Conservation (phyloP, 2,797 vertebrate species). For the Enteromius thamalakanensis region DNA sequence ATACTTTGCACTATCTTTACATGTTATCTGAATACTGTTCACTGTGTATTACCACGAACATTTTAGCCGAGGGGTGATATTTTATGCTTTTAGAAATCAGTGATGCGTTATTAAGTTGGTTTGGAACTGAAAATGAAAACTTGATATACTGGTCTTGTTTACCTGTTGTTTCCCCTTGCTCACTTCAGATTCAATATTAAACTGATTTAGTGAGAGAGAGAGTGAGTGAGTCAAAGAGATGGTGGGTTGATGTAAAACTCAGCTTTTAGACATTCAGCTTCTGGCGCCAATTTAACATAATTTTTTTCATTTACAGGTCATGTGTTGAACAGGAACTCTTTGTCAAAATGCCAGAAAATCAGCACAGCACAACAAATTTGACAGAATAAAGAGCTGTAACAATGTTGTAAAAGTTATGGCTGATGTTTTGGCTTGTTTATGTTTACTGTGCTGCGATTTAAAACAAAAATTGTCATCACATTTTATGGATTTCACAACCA, state of each 20-base stretch:
- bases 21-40: neutral
- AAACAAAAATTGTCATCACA: neutral
- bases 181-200: constrained; percentile 29
- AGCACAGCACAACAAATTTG: neutral
- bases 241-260: neutral
- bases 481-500: neutral
- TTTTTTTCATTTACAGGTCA: constrained; percentile 2
- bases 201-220: constrained; percentile 6
- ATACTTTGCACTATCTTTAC: neutral
- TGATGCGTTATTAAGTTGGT: neutral
- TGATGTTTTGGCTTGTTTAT: neutral
- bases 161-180: constrained; percentile 42
- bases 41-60: neutral
- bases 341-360: neutral
- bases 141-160: constrained; percentile 61
- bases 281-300: neutral
- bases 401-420: neutral
- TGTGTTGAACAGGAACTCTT: neutral
- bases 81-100: constrained; percentile 18
- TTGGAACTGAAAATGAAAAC: constrained; percentile 64
- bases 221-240: neutral
- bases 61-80: neutral
- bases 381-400: neutral
- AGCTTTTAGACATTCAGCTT: constrained; percentile 17
- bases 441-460: neutral